Evolutionary conservation across 2,113 vertebrate species (phyloP).

Genomic region (Mesocricetus auratus): DNA sequence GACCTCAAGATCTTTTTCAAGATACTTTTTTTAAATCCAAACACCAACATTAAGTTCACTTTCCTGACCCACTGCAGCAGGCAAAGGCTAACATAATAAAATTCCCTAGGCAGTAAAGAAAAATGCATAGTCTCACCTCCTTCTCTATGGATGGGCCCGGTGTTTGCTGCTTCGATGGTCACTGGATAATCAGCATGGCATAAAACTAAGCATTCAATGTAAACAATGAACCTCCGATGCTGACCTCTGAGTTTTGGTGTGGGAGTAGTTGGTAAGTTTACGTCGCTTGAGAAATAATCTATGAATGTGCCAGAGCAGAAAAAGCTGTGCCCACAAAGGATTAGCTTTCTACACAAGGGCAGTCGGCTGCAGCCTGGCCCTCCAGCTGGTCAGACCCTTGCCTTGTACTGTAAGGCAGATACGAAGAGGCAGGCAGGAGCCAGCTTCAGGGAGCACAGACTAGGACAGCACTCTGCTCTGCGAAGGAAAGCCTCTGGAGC

Average conservation of each 20-base stretch:
- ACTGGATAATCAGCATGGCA: not conserved
- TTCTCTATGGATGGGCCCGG: not conserved
- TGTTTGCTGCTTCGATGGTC: not conserved
- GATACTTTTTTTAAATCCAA: not conserved
- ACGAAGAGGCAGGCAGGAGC: not conserved
- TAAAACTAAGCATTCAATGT: not conserved
- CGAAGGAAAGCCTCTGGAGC: constrained; percentile 13
- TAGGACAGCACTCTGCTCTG: not conserved
- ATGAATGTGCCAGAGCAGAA: not conserved
- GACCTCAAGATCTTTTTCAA: not conserved
- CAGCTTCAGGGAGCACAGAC: not conserved
- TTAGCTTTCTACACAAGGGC: not conserved
- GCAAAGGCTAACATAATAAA: not conserved
- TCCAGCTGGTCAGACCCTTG: not conserved
- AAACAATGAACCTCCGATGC: not conserved
- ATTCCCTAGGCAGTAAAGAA: not conserved
- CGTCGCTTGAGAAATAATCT: not conserved
- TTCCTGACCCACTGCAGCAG: not conserved
- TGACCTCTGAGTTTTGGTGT: not conserved
- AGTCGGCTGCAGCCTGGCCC: not conserved
- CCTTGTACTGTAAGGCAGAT: not conserved
- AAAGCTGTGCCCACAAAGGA: not conserved
- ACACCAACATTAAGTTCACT: not conserved
- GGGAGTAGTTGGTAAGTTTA: not conserved
- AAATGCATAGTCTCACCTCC: not conserved